phyloP scores from a whole-genome alignment of 2,797 vertebrate genomes.

The Bovichtus variegatus region DNA sequence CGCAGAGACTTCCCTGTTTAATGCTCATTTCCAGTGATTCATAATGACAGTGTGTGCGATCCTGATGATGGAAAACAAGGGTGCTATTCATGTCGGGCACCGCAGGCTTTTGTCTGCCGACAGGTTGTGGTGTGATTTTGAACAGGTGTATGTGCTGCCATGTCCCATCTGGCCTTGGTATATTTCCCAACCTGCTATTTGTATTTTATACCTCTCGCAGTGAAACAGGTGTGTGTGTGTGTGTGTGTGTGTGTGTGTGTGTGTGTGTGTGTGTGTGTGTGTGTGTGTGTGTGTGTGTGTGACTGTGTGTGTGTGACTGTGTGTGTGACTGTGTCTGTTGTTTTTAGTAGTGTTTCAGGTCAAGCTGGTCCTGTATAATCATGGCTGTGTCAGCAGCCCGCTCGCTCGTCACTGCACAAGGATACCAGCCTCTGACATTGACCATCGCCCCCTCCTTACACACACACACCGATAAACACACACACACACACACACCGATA shows the following conservation, averaged over 20 bases:
- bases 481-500: background rate
- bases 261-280: no score
- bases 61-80: constrained; percentile 62
- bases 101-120: constrained; percentile 61
- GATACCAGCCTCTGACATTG: constrained; percentile 74
- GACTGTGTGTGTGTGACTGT: constrained; percentile 13
- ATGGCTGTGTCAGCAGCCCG: constrained; percentile 66
- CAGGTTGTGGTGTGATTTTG: constrained; percentile 72
- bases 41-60: constrained; percentile 44
- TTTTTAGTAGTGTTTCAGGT: constrained; percentile 71
- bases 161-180: constrained; percentile 73
- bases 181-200: constrained; percentile 73
- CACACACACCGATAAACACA: constrained; percentile 6
- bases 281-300: constrained; percentile 4
- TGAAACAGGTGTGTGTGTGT: constrained; percentile 49
- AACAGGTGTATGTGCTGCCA: constrained; percentile 71
- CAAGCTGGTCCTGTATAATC: constrained; percentile 79
- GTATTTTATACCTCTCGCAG: constrained; percentile 66
- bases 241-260: constrained; percentile 28
- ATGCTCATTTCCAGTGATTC: constrained; percentile 53
- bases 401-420: constrained; percentile 67
- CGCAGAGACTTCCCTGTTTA: constrained; percentile 41
- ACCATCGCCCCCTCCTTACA: constrained; percentile 37
- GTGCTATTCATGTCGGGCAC: constrained; percentile 52
- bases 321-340: constrained; percentile 24